Percentiles rank a stretch among this genome's conserved stretches.
Conservation (phyloP, 2,888 invertebrate species). For the Dolomedes plantarius region DNA sequence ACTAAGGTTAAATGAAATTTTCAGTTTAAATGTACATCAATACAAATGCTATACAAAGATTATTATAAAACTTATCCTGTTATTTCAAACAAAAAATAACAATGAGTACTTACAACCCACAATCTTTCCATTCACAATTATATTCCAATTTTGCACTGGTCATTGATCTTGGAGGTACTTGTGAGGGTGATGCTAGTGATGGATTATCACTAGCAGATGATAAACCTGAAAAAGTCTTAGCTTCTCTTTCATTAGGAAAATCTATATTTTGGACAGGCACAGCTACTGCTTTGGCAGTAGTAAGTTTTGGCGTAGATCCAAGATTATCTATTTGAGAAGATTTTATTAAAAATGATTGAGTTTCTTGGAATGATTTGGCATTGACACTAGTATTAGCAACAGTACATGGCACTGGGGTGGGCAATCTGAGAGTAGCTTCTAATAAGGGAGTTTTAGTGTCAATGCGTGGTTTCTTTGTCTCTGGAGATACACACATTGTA, state of each 20-base stretch:
- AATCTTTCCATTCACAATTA: conserved; percentile 96
- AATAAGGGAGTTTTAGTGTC: conserved; percentile 65
- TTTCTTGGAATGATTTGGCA: conserved; percentile 60
- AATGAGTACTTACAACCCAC: conserved; percentile 82
- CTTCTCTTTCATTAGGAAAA: conserved; percentile 75
- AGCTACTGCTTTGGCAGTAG: conserved; percentile 55
- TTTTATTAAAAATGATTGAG: conserved; percentile 52
- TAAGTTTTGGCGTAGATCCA: conserved; percentile 45
- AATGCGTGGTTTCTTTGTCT: conserved; percentile 53
- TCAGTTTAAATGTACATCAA: too few species aligned
- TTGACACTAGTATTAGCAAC: conserved; percentile 45
- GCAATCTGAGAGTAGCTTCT: conserved; percentile 60
- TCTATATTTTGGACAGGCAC: conserved; percentile 72
- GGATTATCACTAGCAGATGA: conserved; percentile 64
- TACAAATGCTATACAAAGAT: too few species aligned
- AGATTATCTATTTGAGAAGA: conserved; percentile 39
- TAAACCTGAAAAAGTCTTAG: conserved; percentile 73
- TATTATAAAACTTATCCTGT: too few species aligned
- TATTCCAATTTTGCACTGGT: conserved; percentile 74
- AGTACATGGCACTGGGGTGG: conserved; percentile 62
- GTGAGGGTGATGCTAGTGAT: conserved; percentile 38
- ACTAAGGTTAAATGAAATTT: too few species aligned
- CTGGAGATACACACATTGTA: conserved; percentile 21
- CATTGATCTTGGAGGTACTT: conserved; percentile 55
- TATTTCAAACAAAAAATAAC: too few species aligned